Evolutionary conservation across 2,888 invertebrate genomes (phyloP), one percentile per base, ranked within the genome.

Genomic region (Xylophagus ater): DNA sequence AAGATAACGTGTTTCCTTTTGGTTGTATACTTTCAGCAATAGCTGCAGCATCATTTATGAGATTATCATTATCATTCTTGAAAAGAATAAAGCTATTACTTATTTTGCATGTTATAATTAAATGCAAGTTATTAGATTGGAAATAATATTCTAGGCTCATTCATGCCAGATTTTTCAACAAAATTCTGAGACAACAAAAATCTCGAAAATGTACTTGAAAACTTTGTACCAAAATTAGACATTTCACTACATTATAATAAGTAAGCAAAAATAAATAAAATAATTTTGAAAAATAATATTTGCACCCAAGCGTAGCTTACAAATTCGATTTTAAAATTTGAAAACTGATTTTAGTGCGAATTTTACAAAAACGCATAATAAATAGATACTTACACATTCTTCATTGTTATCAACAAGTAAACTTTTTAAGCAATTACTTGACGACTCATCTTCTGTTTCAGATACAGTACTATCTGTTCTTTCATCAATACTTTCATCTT

Each of bases 11-110:
- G 58, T 92, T 93, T 59, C 97, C 97, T 61, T 92, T 97, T 3
- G 97, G 97, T 66, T 97, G 96, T 59, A 98, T 83, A 65, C 90
- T 85, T 62, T 93, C 87, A 31, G 97, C 97, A 52, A 93, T 74
- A 38, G 86, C 86, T 33, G 94, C 90, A 36, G 92, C 92, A 67
- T 90, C 86, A 62, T 87, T 86, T 57, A 93, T 84, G 66, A 88
- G 76, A 58, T 76, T 75, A 59, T 76, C 73, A 50, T 74, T 72
- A 51, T 71, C 53, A 48, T 40, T 43, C 52, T 52, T 20, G 19
- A 19, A n/a, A 23, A 26, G 34, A 26, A 2, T 7, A 35, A 18
- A 24, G n/a, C 14, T 12, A 19, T n/a, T n/a, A n/a, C n/a, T n/a
- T n/a, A n/a, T n/a, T n/a, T n/a, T n/a, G n/a, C n/a, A n/a, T n/a